Evolutionary conservation across 2,888 invertebrate species (phyloP).

Genomic region (Sarcophaga caerulescens): DNA sequence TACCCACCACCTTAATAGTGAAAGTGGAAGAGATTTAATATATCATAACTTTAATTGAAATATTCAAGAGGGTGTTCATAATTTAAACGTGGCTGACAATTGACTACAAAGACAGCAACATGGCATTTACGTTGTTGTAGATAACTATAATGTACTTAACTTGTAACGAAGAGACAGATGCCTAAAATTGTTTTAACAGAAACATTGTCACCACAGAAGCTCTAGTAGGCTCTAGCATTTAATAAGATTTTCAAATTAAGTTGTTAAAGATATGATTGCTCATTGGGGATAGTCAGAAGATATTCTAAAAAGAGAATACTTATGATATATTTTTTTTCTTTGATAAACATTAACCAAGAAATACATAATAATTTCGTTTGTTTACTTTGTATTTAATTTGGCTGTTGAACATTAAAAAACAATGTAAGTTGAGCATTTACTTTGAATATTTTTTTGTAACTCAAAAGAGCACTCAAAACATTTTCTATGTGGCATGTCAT

Average conservation of each 20-base stretch:
- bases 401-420: not conserved
- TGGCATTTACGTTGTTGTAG: not conserved
- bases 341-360: no score
- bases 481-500: constrained; percentile 3
- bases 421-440: not conserved
- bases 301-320: no score
- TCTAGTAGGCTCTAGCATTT: not conserved
- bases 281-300: not conserved
- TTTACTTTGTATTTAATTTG: not conserved
- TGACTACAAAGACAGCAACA: not conserved
- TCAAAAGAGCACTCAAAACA: not conserved
- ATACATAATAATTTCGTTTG: no score
- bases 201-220: not conserved
- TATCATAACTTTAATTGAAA: not conserved
- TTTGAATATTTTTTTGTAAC: not conserved
- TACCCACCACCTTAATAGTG: not conserved
- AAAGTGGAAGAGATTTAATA: not conserved
- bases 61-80: not conserved
- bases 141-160: not conserved
- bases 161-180: not conserved
- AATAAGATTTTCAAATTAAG: not conserved
- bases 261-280: not conserved
- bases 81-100: not conserved
- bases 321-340: no score
- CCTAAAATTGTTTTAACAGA: not conserved